phyloP scores from a whole-genome alignment of 2,888 invertebrate genomes.

The Callimorpha dominula region DNA sequence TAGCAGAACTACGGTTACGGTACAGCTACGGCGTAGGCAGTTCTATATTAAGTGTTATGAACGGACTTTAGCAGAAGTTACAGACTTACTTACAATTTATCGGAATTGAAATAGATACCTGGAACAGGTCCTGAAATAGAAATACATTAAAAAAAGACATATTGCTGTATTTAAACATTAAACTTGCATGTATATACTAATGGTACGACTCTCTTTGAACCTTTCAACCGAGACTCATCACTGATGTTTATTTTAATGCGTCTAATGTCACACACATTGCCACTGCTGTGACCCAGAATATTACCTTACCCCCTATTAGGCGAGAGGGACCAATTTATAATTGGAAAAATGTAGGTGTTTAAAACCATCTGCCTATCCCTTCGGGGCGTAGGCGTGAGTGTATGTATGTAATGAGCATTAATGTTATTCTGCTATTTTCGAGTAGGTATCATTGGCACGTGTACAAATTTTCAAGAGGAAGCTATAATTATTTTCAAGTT shows the following conservation, averaged over 20 bases:
- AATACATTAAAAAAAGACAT: neutral
- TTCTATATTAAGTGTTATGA: conserved; percentile 15
- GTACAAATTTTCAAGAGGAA: no score
- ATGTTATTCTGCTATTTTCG: no score
- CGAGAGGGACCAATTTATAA: no score
- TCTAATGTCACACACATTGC: neutral
- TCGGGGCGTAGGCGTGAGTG: no score
- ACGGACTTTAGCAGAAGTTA: neutral
- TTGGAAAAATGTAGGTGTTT: no score
- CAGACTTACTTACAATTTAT: neutral
- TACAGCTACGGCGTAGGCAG: conserved; percentile 42
- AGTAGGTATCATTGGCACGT: no score
- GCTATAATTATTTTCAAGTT: no score
- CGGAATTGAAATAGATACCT: neutral
- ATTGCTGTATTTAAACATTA: neutral
- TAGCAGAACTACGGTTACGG: conserved; percentile 23
- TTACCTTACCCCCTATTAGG: no score
- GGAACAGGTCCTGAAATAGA: neutral
- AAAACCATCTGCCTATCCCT: no score
- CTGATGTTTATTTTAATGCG: neutral
- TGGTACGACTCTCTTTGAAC: neutral
- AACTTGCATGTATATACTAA: neutral
- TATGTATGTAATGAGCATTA: no score
- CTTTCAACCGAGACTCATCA: no score
- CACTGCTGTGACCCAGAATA: neutral